Evolutionary conservation across 2,888 invertebrate species (phyloP).

Genomic region (Operophtera brumata): DNA sequence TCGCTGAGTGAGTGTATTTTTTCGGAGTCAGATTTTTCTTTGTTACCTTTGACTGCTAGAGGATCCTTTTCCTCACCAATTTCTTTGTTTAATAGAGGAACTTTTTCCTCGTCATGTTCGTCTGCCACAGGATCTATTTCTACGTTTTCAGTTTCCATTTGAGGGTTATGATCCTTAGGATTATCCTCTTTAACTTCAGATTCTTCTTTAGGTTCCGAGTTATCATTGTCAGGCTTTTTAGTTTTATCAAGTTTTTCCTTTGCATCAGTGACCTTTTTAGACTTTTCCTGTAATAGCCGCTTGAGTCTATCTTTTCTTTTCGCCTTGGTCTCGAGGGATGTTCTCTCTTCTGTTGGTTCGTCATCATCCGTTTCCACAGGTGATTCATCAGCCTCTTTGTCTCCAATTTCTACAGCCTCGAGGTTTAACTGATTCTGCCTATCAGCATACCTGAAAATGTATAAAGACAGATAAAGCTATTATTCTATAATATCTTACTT

Average conservation of each 20-base stretch:
- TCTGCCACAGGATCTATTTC: slow-evolving; percentile 3
- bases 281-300: slow-evolving; percentile 59
- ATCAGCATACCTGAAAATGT: slow-evolving; percentile 64
- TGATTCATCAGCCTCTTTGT: slow-evolving; percentile 73
- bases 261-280: slow-evolving; percentile 41
- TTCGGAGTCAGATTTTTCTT: slow-evolving; percentile 23
- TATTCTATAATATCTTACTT: too few species aligned
- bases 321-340: slow-evolving; percentile 52
- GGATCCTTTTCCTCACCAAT: slow-evolving; percentile 1
- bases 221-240: slow-evolving; percentile 13
- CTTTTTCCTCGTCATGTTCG: too few species aligned
- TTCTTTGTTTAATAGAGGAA: not conserved
- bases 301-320: slow-evolving; percentile 63
- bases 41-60: not conserved
- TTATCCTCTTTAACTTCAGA: slow-evolving; percentile 6
- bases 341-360: slow-evolving; percentile 44
- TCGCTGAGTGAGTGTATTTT: slow-evolving; percentile 48
- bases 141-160: slow-evolving; percentile 1
- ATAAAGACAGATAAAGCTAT: not conserved
- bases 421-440: slow-evolving; percentile 66
- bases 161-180: not conserved
- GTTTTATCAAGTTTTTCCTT: slow-evolving; percentile 28
- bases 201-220: not conserved
- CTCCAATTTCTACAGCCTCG: slow-evolving; percentile 67
- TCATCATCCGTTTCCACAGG: slow-evolving; percentile 71